Evolutionary conservation across 2,888 invertebrate species (phyloP), one percentile per base, ranked within the genome.

Genomic region (Petrophora chlorosata): DNA sequence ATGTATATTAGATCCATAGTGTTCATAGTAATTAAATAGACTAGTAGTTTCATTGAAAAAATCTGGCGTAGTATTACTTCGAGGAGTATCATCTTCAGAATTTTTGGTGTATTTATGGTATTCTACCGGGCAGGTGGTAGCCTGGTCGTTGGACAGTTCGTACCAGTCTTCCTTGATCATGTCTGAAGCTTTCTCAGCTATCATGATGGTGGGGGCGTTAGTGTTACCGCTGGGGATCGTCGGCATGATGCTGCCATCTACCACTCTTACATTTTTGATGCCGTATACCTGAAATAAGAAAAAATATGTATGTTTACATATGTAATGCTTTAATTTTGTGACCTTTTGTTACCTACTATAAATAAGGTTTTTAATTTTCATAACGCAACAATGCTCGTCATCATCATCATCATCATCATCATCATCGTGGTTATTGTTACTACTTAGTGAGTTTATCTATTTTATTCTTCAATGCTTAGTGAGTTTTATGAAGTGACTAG

Each of bases 241-340:
- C 0, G 97, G 97, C 95, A 97, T 96, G 12, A 97, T 91, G 59
- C 96, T 96, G 0, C 94, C 95, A 73, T 97, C 97, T 2, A 96
- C 92, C 0, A 97, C 94, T 17, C 97, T 88, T 3, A 97, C 85
- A 3, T 92, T 91, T 8, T 82, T 77, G 0, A 96, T 82, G 0
- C 95, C 96, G 58, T 94, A 91, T 0, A 95, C 94, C 69, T 92
- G 75, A 12, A 73, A 72, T 50, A 22, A 5, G 12, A 29, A 14
- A n/a, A 12, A 1, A 29, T 26, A 9, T 10, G 15, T 28, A 38
- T 38, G 7, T 5, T 19, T 19, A 19, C 7, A 19, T 19, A 2
- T 5, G 19, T 19, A 19, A 19, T n/a, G n/a, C n/a, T n/a, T n/a
- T n/a, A n/a, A n/a, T n/a, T n/a, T n/a, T n/a, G n/a, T n/a, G n/a